Percentiles rank a stretch among this genome's conserved stretches.
Evolutionary conservation across 2,888 invertebrate genomes (phyloP).

Genomic region (Icerya purchasi): DNA sequence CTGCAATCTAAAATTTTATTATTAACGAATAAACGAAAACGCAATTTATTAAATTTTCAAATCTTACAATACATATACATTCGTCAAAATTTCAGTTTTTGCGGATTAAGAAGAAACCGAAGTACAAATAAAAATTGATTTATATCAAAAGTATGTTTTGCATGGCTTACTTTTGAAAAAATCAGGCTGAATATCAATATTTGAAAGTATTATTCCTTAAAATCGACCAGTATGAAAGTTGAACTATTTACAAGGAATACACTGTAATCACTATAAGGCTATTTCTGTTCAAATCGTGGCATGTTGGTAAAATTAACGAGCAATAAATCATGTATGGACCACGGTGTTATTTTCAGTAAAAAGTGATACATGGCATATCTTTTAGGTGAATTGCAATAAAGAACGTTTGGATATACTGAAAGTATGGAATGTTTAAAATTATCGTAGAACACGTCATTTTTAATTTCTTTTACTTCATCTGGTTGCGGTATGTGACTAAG

Average conservation of each 20-base stretch:
- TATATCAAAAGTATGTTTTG: too few relatives aligned
- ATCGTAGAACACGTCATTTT: constrained; percentile 1
- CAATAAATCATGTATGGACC: constrained; percentile 4
- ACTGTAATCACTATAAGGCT: background rate
- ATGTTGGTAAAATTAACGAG: constrained; percentile 9
- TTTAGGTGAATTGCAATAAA: constrained; percentile 6
- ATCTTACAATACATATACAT: too few relatives aligned
- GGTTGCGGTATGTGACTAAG: constrained; percentile 1
- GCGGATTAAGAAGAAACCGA: too few relatives aligned
- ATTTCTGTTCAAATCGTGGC: constrained; percentile 5
- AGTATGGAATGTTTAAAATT: constrained; percentile 1
- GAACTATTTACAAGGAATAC: background rate
- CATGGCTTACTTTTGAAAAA: too few relatives aligned
- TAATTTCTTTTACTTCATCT: background rate
- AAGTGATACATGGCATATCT: constrained; percentile 7
- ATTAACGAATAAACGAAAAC: too few relatives aligned
- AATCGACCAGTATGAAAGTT: too few relatives aligned
- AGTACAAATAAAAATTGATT: too few relatives aligned
- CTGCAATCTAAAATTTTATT: too few relatives aligned
- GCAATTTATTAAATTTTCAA: too few relatives aligned
- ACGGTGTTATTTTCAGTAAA: constrained; percentile 6
- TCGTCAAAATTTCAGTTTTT: too few relatives aligned
- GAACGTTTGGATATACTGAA: background rate
- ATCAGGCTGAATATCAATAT: too few relatives aligned
- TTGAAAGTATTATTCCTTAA: too few relatives aligned